Percentiles rank a stretch among this genome's conserved stretches.
These are phyloP conservation scores for Megathymus violae DNA, from an alignment of 1,140 invertebrate species.

Conservation along the genomic window DNA sequence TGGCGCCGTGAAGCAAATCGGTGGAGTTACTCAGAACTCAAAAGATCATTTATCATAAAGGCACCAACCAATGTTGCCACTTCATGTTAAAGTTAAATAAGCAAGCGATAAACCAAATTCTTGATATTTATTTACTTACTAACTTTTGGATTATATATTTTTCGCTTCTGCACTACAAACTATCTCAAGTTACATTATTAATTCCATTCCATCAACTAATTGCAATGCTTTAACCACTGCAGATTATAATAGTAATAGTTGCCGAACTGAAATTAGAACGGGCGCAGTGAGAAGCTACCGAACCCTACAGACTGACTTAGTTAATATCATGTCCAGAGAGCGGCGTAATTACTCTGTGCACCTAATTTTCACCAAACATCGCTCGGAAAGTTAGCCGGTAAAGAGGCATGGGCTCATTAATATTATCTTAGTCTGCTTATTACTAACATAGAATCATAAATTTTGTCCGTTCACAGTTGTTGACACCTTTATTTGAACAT, in stretches of 20 bases:
- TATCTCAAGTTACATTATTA: background rate
- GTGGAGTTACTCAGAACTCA: too few species aligned
- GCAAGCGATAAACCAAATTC: too few species aligned
- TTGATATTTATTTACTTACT: too few species aligned
- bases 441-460: background rate
- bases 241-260: conserved; percentile 20
- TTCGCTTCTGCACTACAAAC: too few species aligned
- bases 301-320: too few species aligned
- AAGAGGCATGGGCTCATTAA: conserved; percentile 11
- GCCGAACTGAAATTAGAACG: conserved; percentile 3
- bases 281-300: background rate
- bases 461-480: background rate
- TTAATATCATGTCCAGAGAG: conserved; percentile 25
- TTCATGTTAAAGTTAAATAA: too few species aligned
- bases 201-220: conserved; percentile 17
- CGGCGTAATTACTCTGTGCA: conserved; percentile 25
- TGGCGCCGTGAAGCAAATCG: too few species aligned
- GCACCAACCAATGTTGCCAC: too few species aligned
- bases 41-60: too few species aligned
- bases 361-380: conserved; percentile 29
- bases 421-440: conserved; percentile 6
- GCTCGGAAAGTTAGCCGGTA: conserved; percentile 17
- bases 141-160: too few species aligned
- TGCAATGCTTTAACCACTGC: conserved; percentile 11
- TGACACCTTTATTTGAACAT: too few species aligned